Percentiles rank a stretch among this genome's conserved stretches.
Evolutionary conservation across 2,888 invertebrate genomes (phyloP).

Genomic region (Bembecia ichneumoniformis): DNA sequence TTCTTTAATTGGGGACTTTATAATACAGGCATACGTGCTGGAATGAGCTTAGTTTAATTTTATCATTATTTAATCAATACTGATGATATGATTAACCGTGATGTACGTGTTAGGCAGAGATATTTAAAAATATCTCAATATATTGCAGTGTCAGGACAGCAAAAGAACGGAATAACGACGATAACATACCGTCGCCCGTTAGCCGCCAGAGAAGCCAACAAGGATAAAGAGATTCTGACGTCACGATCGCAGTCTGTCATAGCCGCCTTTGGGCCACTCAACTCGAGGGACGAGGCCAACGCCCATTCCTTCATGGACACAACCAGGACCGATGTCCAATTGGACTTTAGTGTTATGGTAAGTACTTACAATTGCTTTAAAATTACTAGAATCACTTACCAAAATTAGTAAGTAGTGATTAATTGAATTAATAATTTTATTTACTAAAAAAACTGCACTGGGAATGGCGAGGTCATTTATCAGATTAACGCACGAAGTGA

Average conservation of each 20-base stretch:
- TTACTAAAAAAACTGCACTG: no score
- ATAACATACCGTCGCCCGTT: slow-evolving; percentile 85
- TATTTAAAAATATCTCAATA: neutral
- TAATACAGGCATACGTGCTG: neutral
- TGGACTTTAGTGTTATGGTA: slow-evolving; percentile 81
- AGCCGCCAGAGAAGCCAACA: slow-evolving; percentile 80
- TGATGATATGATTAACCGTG: no score
- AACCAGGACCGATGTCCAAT: slow-evolving; percentile 79
- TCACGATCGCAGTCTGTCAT: slow-evolving; percentile 83
- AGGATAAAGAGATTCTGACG: slow-evolving; percentile 79
- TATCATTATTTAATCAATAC: no score
- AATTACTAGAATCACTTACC: no score
- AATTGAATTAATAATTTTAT: no score
- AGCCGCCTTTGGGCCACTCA: slow-evolving; percentile 89
- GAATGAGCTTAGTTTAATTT: no score
- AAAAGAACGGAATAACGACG: slow-evolving; percentile 84
- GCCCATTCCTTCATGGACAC: slow-evolving; percentile 83
- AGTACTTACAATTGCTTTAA: no score
- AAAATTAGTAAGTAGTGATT: no score
- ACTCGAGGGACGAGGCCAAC: slow-evolving; percentile 84
- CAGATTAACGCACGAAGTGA: no score
- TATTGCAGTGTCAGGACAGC: slow-evolving; percentile 76
- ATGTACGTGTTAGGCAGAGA: no score
- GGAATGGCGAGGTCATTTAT: no score
- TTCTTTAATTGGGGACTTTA: neutral